Conservation (phyloP, 2,113 vertebrate genomes). For the Entomyzon cyanotis region DNA sequence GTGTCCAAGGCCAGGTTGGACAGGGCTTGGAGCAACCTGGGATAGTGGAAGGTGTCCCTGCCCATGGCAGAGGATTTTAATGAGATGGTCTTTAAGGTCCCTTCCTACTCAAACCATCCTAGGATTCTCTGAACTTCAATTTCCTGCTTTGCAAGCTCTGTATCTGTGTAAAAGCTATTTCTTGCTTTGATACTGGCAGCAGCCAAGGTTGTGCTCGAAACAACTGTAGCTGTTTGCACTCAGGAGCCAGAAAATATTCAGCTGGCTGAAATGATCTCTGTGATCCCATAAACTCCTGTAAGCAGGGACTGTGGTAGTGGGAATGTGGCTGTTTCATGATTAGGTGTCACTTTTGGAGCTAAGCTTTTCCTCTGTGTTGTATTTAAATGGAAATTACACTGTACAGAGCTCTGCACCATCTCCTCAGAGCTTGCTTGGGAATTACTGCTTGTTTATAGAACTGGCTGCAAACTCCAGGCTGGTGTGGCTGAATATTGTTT, state of each 20-base stretch:
- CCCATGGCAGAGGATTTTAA: rapidly evolving
- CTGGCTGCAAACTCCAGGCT: background rate
- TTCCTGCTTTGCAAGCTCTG: background rate
- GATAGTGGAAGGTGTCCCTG: background rate
- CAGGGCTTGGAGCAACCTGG: rapidly evolving
- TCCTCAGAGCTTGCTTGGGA: background rate
- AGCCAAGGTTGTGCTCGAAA: background rate
- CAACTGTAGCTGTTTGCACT: background rate
- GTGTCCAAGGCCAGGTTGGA: background rate
- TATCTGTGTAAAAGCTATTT: background rate
- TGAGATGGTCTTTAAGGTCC: background rate
- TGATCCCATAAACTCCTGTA: background rate
- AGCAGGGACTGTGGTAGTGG: background rate
- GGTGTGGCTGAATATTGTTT: background rate
- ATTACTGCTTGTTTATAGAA: background rate
- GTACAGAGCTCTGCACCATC: background rate
- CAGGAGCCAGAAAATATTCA: background rate
- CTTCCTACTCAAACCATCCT: background rate
- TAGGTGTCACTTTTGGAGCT: background rate
- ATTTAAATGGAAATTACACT: background rate
- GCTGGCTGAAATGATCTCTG: background rate
- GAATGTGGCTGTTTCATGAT: background rate
- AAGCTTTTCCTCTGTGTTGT: background rate
- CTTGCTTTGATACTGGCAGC: background rate
- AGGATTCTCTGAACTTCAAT: background rate